Conservation (phyloP, 2,888 invertebrate genomes). For the Microchrysa polita region DNA sequence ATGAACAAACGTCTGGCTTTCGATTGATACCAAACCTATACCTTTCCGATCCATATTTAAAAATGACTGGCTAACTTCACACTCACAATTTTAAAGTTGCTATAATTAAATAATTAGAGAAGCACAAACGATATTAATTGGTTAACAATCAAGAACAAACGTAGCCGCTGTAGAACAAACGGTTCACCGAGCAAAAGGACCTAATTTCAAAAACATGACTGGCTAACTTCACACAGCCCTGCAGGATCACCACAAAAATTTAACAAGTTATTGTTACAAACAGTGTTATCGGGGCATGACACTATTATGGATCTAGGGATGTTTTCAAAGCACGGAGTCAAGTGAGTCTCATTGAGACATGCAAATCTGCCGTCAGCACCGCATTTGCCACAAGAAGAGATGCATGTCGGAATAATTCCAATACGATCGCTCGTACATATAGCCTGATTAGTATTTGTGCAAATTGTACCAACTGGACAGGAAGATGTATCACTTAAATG, state of each 20-base stretch:
- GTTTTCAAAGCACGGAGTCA: not conserved
- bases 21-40: no score
- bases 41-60: no score
- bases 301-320: not conserved
- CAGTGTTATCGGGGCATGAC: not conserved
- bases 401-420: not conserved
- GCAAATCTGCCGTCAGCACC: not conserved
- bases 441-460: not conserved
- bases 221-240: no score
- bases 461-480: not conserved
- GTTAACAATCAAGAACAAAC: no score
- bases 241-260: constrained; percentile 17
- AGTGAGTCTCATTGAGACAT: not conserved
- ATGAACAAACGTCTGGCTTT: no score
- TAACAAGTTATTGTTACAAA: constrained; percentile 2
- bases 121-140: no score
- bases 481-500: not conserved
- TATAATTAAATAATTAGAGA: no score
- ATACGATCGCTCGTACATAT: not conserved
- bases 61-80: no score
- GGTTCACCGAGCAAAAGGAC: no score
- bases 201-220: no score
- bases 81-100: no score
- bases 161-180: no score
- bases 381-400: not conserved